Conservation (phyloP, 2,113 vertebrate genomes). For the Prionailurus viverrinus region DNA sequence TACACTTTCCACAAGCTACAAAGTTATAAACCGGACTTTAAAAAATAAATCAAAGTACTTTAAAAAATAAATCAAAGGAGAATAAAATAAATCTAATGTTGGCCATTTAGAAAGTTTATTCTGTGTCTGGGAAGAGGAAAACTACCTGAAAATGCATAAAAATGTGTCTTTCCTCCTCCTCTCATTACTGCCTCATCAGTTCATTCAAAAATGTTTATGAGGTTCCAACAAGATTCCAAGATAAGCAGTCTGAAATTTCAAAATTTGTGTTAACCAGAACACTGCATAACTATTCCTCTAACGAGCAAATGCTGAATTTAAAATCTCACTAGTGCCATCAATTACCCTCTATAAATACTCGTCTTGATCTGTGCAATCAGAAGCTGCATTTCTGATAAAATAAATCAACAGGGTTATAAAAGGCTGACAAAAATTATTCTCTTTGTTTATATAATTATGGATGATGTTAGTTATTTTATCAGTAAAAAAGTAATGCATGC, state of each 20-base stretch:
- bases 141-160: neutral
- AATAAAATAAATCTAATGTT: neutral
- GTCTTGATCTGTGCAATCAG: neutral
- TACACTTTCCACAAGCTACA: neutral
- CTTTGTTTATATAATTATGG: neutral
- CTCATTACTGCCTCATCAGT: neutral
- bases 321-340: neutral
- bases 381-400: neutral
- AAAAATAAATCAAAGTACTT: neutral
- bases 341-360: neutral
- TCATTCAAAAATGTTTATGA: neutral
- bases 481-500: neutral
- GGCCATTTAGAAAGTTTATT: neutral
- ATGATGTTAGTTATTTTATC: neutral
- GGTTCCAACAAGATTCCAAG: neutral
- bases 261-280: neutral
- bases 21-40: neutral
- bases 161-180: neutral
- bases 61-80: neutral
- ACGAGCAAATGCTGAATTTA: neutral
- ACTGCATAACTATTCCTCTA: neutral
- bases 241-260: neutral
- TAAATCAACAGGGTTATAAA: neutral
- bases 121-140: neutral
- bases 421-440: neutral